These are phyloP conservation scores for Scytalopus superciliaris DNA, from an alignment of 2,113 vertebrate genomes.

Conservation along the genomic window DNA sequence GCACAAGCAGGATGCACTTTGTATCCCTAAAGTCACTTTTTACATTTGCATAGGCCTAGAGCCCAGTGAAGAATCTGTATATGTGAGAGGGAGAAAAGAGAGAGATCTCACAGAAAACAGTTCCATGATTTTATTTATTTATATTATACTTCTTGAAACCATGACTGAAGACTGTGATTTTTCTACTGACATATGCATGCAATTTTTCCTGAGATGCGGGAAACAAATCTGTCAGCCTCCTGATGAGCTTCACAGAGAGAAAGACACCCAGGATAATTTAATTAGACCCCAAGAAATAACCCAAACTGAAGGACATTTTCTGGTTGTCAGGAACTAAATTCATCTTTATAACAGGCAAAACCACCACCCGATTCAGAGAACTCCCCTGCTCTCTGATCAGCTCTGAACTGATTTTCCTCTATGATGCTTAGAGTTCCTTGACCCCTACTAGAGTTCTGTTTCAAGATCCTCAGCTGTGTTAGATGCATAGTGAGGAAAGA, in stretches of 20 bases:
- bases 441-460: neutral
- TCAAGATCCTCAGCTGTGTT: neutral
- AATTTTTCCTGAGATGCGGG: conserved; percentile 35
- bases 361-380: neutral
- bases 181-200: conserved; percentile 9
- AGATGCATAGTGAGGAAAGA: neutral
- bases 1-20: neutral
- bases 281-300: conserved; percentile 56
- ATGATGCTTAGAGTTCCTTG: neutral
- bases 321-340: conserved; percentile 42
- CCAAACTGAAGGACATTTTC: conserved; percentile 47
- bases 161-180: conserved; percentile 49
- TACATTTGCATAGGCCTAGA: neutral
- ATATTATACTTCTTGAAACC: neutral
- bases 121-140: conserved; percentile 3
- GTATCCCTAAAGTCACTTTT: neutral
- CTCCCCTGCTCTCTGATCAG: neutral
- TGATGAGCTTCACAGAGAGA: conserved; percentile 20
- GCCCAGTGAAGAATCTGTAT: neutral
- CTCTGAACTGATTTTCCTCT: neutral
- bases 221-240: conserved; percentile 34
- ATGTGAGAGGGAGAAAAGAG: neutral
- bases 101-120: neutral
- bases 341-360: conserved; percentile 18
- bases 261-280: conserved; percentile 44